These are phyloP conservation scores for Menidia menidia DNA, from an alignment of 2,797 vertebrate genomes.

Conservation along the genomic window DNA sequence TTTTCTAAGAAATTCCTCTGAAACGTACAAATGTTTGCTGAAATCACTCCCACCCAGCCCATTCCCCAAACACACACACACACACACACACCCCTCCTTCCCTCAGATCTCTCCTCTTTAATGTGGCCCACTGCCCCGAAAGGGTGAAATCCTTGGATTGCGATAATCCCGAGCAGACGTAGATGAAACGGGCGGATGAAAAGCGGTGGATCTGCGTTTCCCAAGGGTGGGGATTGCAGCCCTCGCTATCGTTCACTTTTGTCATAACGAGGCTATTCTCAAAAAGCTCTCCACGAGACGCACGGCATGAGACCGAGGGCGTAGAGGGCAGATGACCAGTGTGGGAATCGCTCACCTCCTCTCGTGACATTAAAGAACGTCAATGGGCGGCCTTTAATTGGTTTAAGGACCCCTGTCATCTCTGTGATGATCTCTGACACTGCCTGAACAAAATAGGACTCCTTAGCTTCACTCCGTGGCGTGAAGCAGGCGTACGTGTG, in stretches of 20 bases:
- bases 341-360: background rate
- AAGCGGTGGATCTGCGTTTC: constrained; percentile 65
- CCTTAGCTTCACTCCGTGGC: no score
- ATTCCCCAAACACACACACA: no score
- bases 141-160: constrained; percentile 76
- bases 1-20: constrained; percentile 37
- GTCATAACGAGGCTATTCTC: constrained; percentile 21
- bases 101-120: constrained; percentile 57
- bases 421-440: no score
- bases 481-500: no score
- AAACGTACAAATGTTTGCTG: constrained; percentile 58
- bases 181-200: constrained; percentile 75
- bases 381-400: background rate
- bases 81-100: constrained; percentile 11
- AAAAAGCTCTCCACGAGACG: constrained; percentile 50
- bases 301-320: constrained; percentile 6
- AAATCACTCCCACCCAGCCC: no score
- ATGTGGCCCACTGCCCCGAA: constrained; percentile 62
- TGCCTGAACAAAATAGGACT: no score
- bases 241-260: constrained; percentile 45
- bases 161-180: constrained; percentile 73
- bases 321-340: background rate
- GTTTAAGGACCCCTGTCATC: background rate
- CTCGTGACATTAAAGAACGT: background rate
- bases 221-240: constrained; percentile 45